A percentile compares a stretch with the other conserved stretches of the same genome.
Conservation (phyloP, 2,113 vertebrate genomes). For the Haemorhous mexicanus region DNA sequence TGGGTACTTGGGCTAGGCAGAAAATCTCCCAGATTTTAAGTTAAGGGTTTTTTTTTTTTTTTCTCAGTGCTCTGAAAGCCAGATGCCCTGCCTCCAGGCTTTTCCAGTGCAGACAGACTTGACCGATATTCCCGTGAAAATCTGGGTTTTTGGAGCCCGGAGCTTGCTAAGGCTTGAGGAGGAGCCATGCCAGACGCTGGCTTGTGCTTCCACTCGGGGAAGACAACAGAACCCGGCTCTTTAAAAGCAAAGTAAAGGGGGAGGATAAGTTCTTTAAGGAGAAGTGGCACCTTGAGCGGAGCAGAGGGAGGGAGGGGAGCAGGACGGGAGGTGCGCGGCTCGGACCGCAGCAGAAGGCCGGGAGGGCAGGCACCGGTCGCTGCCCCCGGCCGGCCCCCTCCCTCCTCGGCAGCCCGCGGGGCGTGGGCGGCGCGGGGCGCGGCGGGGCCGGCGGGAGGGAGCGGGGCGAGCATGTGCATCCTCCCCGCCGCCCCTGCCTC, state of each 20-base stretch:
- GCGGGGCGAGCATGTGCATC: slow-evolving; percentile 68
- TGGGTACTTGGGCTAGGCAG: not conserved
- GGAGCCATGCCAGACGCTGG: not conserved
- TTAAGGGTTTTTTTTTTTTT: not conserved
- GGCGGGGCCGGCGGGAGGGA: not conserved
- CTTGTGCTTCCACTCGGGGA: not conserved
- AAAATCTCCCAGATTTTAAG: not conserved
- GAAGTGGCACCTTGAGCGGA: not conserved
- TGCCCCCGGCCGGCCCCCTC: not conserved
- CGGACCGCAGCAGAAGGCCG: not conserved
- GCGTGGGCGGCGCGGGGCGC: not conserved
- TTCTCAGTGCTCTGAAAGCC: not conserved
- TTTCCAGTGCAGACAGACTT: not conserved
- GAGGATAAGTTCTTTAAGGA: not conserved
- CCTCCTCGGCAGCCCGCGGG: not conserved
- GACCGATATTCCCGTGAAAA: slow-evolving; percentile 1
- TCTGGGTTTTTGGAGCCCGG: not conserved
- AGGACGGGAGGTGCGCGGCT: not conserved
- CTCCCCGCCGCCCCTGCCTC: slow-evolving; percentile 58
- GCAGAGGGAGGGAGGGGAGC: not conserved
- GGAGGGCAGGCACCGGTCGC: not conserved
- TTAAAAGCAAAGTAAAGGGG: not conserved
- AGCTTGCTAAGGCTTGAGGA: not conserved
- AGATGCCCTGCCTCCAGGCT: not conserved
- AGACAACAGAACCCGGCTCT: not conserved